Evolutionary conservation across 2,888 invertebrate species (phyloP).

Genomic region (Polietes domitor): DNA sequence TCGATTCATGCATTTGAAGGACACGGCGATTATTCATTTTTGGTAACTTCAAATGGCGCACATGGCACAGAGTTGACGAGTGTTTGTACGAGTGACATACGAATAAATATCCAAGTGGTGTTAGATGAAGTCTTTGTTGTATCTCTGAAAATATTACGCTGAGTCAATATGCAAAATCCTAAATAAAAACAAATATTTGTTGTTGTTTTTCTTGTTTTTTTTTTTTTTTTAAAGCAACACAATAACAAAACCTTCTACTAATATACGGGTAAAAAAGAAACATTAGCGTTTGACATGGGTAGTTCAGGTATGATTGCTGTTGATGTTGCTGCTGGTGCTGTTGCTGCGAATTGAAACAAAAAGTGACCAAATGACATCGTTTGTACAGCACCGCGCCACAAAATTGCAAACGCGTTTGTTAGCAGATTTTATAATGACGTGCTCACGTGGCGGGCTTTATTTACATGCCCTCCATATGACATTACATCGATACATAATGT

Average conservation of each 20-base stretch:
- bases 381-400: neutral
- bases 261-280: neutral
- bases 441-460: no score
- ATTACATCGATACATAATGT: no score
- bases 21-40: no score
- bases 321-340: neutral
- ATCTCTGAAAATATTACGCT: neutral
- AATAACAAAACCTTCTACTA: neutral
- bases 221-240: no score
- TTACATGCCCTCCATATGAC: no score
- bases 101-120: neutral
- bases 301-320: neutral
- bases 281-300: neutral
- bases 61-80: no score
- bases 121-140: neutral
- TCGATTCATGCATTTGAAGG: neutral
- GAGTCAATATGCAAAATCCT: slow-evolving; percentile 1
- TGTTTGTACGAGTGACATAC: neutral
- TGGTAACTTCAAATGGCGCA: no score
- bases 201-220: no score
- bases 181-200: neutral
- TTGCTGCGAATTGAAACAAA: neutral
- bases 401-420: neutral
- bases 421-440: no score
- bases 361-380: neutral